Evolutionary conservation across 1,140 invertebrate genomes (phyloP).

Genomic region (Eumaeus atala): DNA sequence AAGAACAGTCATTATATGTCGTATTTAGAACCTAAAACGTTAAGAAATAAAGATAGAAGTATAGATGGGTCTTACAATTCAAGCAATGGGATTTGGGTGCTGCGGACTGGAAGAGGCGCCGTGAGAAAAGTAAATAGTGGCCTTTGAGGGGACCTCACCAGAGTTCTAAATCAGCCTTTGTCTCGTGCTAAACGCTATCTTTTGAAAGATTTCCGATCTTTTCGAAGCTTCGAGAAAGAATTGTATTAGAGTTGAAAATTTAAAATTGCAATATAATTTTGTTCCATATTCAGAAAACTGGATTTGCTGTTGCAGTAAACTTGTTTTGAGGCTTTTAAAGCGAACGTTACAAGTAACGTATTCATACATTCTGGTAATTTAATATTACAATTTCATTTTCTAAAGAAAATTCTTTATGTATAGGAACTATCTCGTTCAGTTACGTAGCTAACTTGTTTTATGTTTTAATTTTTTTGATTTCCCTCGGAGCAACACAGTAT

Average conservation of each 20-base stretch:
- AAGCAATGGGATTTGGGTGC: conserved; percentile 44
- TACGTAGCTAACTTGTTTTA: too few species aligned
- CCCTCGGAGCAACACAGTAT: too few species aligned
- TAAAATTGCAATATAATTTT: conserved; percentile 25
- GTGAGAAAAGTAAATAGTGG: conserved; percentile 64
- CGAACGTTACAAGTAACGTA: conserved; percentile 4
- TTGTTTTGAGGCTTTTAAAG: conserved; percentile 12
- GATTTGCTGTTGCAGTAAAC: conserved; percentile 11
- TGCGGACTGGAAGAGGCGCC: conserved; percentile 39
- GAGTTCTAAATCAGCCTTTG: conserved; percentile 66
- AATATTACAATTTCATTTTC: conserved; percentile 8
- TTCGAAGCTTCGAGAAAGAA: conserved; percentile 45
- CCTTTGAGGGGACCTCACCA: conserved; percentile 47
- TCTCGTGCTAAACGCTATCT: conserved; percentile 64
- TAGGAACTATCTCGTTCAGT: too few species aligned
- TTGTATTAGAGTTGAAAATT: conserved; percentile 51
- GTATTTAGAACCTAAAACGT: conserved; percentile 9
- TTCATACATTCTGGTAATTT: conserved; percentile 3
- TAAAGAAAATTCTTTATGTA: background rate
- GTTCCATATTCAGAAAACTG: conserved; percentile 10
- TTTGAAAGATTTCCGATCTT: conserved; percentile 67
- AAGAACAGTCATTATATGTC: too few species aligned
- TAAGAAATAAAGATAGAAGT: conserved; percentile 13
- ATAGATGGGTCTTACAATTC: conserved; percentile 37
- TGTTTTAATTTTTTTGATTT: too few species aligned